phyloP scores from a whole-genome alignment of 2,797 vertebrate species.

The Cottoperca gobio region DNA sequence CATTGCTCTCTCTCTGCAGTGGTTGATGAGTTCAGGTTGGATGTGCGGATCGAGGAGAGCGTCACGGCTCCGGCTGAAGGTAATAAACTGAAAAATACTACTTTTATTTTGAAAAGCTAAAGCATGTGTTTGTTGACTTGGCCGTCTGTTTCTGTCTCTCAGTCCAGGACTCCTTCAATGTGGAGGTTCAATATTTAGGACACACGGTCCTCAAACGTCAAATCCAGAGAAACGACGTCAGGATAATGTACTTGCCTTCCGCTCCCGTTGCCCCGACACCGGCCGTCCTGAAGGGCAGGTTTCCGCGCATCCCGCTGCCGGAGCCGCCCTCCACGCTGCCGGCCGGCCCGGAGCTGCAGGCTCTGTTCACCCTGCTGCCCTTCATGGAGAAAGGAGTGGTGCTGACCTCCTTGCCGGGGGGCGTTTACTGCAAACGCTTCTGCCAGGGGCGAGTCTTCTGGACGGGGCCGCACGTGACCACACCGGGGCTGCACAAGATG shows the following conservation, averaged over 20 bases:
- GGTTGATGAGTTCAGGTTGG: conserved; percentile 78
- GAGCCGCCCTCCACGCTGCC: conserved; percentile 76
- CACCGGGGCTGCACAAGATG: conserved; percentile 78
- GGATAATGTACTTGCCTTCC: conserved; percentile 78
- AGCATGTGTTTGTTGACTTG: background rate
- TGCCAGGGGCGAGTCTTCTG: conserved; percentile 89
- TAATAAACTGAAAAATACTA: conserved; percentile 39
- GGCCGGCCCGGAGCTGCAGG: conserved; percentile 63
- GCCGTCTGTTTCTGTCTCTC: background rate
- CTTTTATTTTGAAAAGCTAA: background rate
- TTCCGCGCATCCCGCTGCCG: conserved; percentile 79
- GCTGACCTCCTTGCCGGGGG: conserved; percentile 82
- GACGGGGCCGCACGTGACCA: conserved; percentile 78
- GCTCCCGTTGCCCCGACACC: conserved; percentile 61
- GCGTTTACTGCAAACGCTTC: conserved; percentile 86
- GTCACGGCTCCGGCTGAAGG: conserved; percentile 52
- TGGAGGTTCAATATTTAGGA: conserved; percentile 86
- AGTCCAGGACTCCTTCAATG: conserved; percentile 83
- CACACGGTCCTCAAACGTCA: conserved; percentile 72
- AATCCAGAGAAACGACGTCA: conserved; percentile 80
- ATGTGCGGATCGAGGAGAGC: conserved; percentile 81
- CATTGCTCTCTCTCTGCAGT: conserved; percentile 46
- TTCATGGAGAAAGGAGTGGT: conserved; percentile 87
- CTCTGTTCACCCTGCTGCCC: conserved; percentile 80
- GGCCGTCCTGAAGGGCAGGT: conserved; percentile 32